Conservation (phyloP, 2,797 vertebrate species). For the Crenuchus spilurus region DNA sequence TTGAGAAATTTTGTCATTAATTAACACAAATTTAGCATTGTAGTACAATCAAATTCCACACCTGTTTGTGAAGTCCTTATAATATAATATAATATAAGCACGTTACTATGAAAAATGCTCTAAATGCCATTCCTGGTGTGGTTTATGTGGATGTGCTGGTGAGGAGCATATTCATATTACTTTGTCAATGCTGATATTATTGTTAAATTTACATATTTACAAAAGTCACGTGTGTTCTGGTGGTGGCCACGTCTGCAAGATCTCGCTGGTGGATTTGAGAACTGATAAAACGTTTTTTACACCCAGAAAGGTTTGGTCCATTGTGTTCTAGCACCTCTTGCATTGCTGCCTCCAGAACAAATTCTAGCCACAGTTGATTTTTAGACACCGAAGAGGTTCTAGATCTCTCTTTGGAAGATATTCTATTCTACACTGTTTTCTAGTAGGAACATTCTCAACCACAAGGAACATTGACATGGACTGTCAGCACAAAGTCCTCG, state of each 20-base stretch:
- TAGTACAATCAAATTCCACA: too few relatives aligned
- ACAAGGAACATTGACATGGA: neutral
- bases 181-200: neutral
- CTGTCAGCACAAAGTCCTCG: neutral
- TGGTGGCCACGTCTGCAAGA: too few relatives aligned
- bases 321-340: neutral
- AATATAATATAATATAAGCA: too few relatives aligned
- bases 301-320: too few relatives aligned
- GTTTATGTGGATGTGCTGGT: neutral
- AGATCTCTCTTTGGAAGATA: neutral
- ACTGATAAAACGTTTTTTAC: too few relatives aligned
- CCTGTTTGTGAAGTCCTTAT: too few relatives aligned
- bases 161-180: neutral
- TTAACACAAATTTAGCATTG: too few relatives aligned
- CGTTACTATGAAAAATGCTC: neutral
- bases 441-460: neutral
- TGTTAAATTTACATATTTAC: conserved; percentile 8
- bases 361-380: too few relatives aligned
- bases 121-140: neutral
- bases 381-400: neutral
- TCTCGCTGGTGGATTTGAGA: neutral
- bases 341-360: neutral
- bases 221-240: neutral
- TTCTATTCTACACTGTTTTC: neutral
- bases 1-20: too few relatives aligned